Percentiles rank a stretch among this genome's conserved stretches.
These are phyloP conservation scores for Falco cherrug DNA, from an alignment of 2,797 vertebrate genomes.

Conservation along the genomic window DNA sequence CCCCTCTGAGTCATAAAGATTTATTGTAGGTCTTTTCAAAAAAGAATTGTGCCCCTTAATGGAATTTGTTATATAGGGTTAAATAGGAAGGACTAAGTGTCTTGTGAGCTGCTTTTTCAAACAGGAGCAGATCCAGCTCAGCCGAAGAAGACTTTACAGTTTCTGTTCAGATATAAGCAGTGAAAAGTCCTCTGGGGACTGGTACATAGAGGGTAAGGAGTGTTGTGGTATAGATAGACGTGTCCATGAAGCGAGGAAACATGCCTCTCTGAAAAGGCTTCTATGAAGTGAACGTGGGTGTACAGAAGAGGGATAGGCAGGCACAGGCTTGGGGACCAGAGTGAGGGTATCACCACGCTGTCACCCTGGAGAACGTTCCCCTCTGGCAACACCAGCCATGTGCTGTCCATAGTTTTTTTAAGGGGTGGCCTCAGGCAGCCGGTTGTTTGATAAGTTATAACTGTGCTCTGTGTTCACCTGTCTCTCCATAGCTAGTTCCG, in stretches of 20 bases:
- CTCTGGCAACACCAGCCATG: background rate
- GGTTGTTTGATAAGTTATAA: background rate
- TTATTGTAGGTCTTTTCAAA: background rate
- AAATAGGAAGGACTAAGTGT: background rate
- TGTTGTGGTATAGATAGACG: background rate
- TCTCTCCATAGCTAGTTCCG: background rate
- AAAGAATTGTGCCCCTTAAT: background rate
- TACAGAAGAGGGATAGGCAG: background rate
- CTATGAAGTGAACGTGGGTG: background rate
- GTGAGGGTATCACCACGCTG: background rate
- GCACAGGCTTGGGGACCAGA: background rate
- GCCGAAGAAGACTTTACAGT: background rate
- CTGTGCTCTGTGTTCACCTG: background rate
- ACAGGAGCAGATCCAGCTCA: background rate
- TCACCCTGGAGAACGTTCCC: background rate
- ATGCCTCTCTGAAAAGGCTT: background rate
- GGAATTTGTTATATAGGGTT: background rate
- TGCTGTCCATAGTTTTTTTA: background rate
- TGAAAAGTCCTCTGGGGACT: background rate
- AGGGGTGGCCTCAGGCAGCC: background rate
- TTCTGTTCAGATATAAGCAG: background rate
- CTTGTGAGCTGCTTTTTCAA: background rate
- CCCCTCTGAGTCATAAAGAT: background rate
- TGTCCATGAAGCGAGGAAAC: background rate
- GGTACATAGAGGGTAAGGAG: background rate